These are phyloP conservation scores for Xiphydria camelus DNA, from an alignment of 2,888 invertebrate genomes.

Conservation along the genomic window DNA sequence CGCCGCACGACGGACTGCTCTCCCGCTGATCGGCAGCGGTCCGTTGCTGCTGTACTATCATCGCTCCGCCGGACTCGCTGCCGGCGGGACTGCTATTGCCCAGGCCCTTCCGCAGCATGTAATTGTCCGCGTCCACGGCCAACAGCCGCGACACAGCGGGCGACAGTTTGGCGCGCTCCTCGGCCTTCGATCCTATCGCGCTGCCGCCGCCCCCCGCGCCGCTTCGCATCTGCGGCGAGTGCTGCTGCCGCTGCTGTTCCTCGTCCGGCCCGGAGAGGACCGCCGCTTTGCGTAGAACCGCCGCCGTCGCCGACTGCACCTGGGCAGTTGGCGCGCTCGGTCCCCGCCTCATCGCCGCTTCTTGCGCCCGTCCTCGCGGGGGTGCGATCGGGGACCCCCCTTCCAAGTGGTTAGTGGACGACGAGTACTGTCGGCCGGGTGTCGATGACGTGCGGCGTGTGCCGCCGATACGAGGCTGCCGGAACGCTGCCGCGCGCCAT, in stretches of 20 bases:
- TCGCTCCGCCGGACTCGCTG: conserved; percentile 3
- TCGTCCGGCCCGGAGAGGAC: conserved; percentile 12
- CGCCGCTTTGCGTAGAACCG: neutral
- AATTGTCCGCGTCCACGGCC: conserved; percentile 54
- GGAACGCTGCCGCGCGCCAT: no score
- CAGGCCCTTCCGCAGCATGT: conserved; percentile 52
- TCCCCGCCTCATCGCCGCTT: conserved; percentile 31
- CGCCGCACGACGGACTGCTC: no score
- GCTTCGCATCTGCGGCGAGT: conserved; percentile 21
- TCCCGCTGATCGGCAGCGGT: no score
- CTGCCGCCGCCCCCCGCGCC: conserved; percentile 18
- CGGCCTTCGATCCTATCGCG: conserved; percentile 15
- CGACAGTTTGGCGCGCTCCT: conserved; percentile 40
- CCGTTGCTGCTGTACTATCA: no score
- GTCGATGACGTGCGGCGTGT: no score
- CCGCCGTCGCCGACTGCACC: conserved; percentile 28
- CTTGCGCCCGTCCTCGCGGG: no score
- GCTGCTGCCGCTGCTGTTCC: conserved; percentile 30
- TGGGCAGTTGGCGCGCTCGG: conserved; percentile 27
- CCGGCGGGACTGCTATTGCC: conserved; percentile 11
- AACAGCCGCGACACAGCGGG: conserved; percentile 48
- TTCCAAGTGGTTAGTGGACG: no score
- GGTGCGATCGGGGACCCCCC: no score
- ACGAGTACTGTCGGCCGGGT: no score
- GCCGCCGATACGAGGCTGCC: no score